These are phyloP conservation scores for Oreohelix idahoensis DNA, from an alignment of 1,140 invertebrate species.

Conservation along the genomic window DNA sequence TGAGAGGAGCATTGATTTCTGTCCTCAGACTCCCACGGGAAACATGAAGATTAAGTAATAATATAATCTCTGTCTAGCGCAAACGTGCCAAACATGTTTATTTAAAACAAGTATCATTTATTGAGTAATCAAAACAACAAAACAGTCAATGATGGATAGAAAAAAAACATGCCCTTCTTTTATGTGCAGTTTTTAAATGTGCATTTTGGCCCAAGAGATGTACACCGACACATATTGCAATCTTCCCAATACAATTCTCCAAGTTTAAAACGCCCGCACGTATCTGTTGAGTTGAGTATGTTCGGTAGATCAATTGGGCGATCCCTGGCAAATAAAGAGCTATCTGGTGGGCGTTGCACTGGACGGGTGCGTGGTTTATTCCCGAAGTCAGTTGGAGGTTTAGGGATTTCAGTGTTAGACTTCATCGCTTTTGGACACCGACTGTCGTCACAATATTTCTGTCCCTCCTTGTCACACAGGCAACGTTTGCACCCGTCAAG, in stretches of 20 bases:
- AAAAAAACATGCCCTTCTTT: no score
- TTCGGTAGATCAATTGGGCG: neutral
- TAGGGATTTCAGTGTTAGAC: no score
- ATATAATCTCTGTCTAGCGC: no score
- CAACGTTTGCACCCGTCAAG: constrained; percentile 13
- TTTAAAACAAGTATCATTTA: no score
- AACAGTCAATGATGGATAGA: no score
- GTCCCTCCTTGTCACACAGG: neutral
- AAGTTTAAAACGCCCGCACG: constrained; percentile 29
- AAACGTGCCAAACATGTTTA: no score
- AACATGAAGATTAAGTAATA: no score
- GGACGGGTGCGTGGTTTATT: neutral
- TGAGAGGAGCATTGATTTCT: no score
- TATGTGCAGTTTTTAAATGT: constrained; percentile 30
- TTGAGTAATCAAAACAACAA: no score
- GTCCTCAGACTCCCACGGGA: no score
- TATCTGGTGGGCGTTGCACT: neutral
- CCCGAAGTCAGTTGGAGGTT: neutral
- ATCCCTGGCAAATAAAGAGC: neutral
- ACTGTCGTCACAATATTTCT: neutral
- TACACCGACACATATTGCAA: constrained; percentile 43
- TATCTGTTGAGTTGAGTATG: neutral
- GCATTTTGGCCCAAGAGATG: constrained; percentile 35
- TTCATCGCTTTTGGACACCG: neutral
- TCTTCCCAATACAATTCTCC: constrained; percentile 29